Evolutionary conservation across 2,888 invertebrate genomes (phyloP), one percentile per base, ranked within the genome.

Genomic region (Ichneumoninae sp.): DNA sequence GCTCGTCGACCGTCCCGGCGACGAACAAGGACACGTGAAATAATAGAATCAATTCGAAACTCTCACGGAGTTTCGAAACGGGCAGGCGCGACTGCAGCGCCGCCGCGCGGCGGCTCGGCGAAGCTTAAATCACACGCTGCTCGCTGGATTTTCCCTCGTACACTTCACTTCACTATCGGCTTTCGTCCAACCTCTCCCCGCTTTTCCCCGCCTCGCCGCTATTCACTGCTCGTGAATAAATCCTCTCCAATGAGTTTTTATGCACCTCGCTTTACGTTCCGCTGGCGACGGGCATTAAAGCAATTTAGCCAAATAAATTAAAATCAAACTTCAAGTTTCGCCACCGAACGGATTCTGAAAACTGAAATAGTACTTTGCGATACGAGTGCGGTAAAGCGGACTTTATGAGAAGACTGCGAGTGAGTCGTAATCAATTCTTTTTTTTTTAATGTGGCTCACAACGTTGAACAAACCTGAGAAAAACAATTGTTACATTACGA

Each of bases 31-130:
- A 57, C 62, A n/a, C 30, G 54, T 30, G 57, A 77, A 68, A 44
- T 44, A 33, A 69, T 57, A 19, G 40, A 69, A 69, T 77, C 57
- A 69, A 77, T 77, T 60, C 69, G 22, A 30, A 77, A 75, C 13
- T 36, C n/a, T 19, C 19, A 26, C 54, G 16, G 40, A 13, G 54
- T 47, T 7, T 30, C 54, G 57, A 52, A 4, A 16, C 44, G 44
- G 13, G 52, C 6, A 47, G 57, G 44, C 54, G 40, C 36, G 40
- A 69, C 16, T 69, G 44, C 44, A 60, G 47, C 60, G 60, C 22
- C 22, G 40, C 57, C 40, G 13, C 52, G 54, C 54, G 76, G 10
- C 30, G 30, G n/a, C 13, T 68, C 54, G 6, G 13, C 26, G 26
- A 26, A 68, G 36, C 54, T 66, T 68, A 26, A 44, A 30, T 26